Conservation (phyloP, 2,797 vertebrate genomes). For the Gymnoscopelus braueri region DNA sequence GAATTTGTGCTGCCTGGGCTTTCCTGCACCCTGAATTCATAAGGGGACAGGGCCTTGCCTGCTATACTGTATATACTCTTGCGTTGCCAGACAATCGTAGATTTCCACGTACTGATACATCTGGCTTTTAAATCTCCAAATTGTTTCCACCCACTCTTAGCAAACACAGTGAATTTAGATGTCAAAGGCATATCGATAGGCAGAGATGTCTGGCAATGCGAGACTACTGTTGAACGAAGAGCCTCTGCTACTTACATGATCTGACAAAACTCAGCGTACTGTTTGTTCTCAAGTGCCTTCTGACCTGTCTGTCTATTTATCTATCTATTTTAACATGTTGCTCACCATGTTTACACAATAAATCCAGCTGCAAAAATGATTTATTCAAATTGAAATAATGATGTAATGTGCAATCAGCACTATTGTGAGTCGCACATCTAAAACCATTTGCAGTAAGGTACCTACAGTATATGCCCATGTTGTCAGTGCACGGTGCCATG, state of each 20-base stretch:
- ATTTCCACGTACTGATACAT: background rate
- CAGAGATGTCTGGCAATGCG: background rate
- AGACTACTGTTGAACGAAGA: background rate
- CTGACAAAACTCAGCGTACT: background rate
- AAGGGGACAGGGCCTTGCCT: no score
- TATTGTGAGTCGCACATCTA: no score
- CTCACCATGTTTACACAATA: background rate
- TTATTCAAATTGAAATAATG: background rate
- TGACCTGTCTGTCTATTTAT: background rate
- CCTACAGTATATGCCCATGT: no score
- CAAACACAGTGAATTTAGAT: background rate
- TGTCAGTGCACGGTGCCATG: no score
- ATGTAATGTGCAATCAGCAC: no score
- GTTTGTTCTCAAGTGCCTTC: background rate
- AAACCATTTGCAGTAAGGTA: background rate
- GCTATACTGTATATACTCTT: background rate
- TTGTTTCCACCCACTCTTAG: background rate
- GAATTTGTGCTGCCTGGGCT: no score
- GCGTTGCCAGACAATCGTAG: background rate
- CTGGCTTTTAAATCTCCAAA: no score
- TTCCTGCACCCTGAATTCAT: no score
- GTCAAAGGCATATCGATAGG: background rate
- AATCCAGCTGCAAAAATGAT: background rate
- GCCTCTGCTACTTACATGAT: background rate
- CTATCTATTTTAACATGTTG: background rate